Base-by-base conservation (phyloP, 1,140 invertebrate species). In the Leptinotarsa lineolata region DNA sequence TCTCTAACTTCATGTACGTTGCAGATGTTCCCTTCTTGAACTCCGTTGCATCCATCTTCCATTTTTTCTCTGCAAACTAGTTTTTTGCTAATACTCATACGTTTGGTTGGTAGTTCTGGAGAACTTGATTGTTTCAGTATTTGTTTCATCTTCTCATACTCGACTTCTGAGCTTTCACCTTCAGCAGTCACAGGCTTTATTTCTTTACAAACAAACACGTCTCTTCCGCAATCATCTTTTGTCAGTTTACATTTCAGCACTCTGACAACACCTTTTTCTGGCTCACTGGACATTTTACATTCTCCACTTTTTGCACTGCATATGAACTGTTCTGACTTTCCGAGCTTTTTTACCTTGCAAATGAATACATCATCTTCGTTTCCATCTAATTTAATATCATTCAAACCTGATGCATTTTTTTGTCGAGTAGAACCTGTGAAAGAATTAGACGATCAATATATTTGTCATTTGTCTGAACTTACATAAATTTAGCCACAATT, bases 271-370 rank as follows among this genome's bases (percentile, higher is more conserved):
- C 30, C 30, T 44, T 39, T 70, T 60, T 59, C 68, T 21, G 20
- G 22, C n/a, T 22, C 13, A 48, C 30, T 59, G n/a, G 48, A 20
- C n/a, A 21, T 39, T 11, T 12, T 8, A n/a, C 3, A 46, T 2
- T 15, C 20, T 15, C 20, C 16, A 30, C 20, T 18, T 21, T 30
- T 68, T 20, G 66, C 13, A 6, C 15, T 18, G 8, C 66, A 68
- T 21, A 68, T 39, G 21, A 45, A 46, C 46, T 67, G 71, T 54
- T 63, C 66, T 21, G 39, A 58, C 68, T 72, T 71, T 60, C 69
- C 70, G 13, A 77, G 22, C 63, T 73, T 74, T 44, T 73, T 58
- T 4, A 72, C 71, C 68, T 78, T 65, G 44, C 72, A 76, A 15
- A 78, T 22, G 12, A 72, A 18, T 15, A 64, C 12, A 54, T 45